Percentiles rank a stretch among this genome's conserved stretches.
Evolutionary conservation across 2,797 vertebrate species (phyloP).

Genomic region (Pseudochirops corinnae): DNA sequence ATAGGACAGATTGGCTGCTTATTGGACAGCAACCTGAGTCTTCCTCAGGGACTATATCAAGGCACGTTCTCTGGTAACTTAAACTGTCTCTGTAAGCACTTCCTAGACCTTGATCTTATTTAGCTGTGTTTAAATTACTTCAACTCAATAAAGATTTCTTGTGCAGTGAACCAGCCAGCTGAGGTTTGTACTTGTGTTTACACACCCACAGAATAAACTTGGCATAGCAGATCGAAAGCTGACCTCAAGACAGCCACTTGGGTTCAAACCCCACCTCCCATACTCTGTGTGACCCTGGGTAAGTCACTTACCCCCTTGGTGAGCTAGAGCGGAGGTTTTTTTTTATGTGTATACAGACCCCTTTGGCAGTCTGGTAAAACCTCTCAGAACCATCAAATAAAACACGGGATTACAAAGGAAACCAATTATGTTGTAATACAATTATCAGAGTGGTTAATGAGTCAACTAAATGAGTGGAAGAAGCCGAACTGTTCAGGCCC

Average conservation of each 20-base stretch:
- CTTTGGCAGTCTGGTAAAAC: neutral
- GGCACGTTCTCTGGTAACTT: neutral
- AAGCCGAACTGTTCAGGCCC: no score
- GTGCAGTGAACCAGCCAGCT: neutral
- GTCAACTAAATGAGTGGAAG: neutral
- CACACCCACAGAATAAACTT: neutral
- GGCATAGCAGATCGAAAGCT: neutral
- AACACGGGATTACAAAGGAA: neutral
- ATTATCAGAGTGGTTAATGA: neutral
- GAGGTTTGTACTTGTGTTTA: no score
- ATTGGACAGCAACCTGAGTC: constrained; percentile 46
- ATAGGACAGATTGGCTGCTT: constrained; percentile 33
- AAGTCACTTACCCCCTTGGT: neutral
- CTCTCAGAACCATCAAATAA: neutral
- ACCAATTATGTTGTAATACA: neutral
- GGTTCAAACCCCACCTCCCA: neutral
- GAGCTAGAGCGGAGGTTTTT: neutral
- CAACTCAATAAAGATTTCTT: neutral
- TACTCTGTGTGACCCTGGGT: neutral
- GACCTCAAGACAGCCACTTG: no score
- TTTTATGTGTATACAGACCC: no score
- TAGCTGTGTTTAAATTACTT: neutral
- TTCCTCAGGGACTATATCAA: neutral
- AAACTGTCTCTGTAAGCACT: neutral
- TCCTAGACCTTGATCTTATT: neutral